Evolutionary conservation across 2,888 invertebrate species (phyloP), one percentile per base, ranked within the genome.

Genomic region (Erebia epiphron): DNA sequence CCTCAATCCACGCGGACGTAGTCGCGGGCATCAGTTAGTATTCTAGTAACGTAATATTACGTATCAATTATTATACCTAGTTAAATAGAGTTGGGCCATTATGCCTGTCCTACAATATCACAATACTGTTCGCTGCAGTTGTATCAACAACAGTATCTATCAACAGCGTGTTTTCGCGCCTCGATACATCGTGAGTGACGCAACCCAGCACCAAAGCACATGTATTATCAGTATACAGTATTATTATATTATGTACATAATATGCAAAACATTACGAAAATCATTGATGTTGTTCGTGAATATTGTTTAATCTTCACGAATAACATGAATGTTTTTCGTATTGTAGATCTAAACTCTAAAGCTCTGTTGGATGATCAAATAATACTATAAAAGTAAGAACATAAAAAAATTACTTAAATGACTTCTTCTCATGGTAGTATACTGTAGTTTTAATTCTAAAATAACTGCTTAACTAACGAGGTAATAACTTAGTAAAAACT

Each of bases 141-240:
- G 91, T 87, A 85, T 88, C 87, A 90, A 92, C 87, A 91, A 76
- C 78, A 92, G 91, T 87, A 85, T 87, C 87, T 87, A 85, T 87
- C 87, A 90, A 92, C 87, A 91, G 77, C 79, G 83, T 91, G 90
- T 92, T 91, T 88, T 90, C 83, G 83, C 89, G 86, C 83, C 84
- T 88, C 85, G 79, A 79, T 83, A 83, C 81, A 83, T 81, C 79
- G 83, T 76, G 80, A 77, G 83, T 90, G 91, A 91, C 90, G 91
- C 86, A 89, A 90, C 80, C 57, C 76, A 72, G 21, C 41, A 52
- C 41, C 35, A 60, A 58, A 60, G 61, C 60, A 61, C 61, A 26
- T 60, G 56, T 66, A 66, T 66, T 56, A 66, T 62, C 49, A 14
- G 62, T 62, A n/a, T n/a, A n/a, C n/a, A n/a, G 46, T 46, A 62